Evolutionary conservation across 2,113 vertebrate species (phyloP).

Genomic region (Octodon degus): DNA sequence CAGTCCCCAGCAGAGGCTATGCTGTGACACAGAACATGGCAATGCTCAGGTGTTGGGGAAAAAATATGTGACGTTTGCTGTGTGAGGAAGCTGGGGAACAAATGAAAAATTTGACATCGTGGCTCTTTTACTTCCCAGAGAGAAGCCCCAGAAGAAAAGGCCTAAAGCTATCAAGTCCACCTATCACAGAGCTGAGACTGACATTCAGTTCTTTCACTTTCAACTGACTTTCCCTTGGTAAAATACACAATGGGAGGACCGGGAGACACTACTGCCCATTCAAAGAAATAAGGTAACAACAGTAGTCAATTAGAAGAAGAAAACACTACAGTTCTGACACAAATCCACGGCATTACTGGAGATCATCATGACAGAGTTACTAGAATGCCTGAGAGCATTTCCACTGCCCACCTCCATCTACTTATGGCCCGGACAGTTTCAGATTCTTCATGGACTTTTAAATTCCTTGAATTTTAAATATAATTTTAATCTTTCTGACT

Average conservation of each 20-base stretch:
- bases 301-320: not conserved
- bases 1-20: not conserved
- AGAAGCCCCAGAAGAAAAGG: not conserved
- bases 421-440: not conserved
- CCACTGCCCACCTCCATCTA: not conserved
- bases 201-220: not conserved
- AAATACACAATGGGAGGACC: not conserved
- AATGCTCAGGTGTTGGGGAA: not conserved
- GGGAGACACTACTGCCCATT: not conserved
- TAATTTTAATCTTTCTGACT: not conserved
- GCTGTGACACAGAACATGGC: rapidly evolving
- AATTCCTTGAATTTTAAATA: not conserved
- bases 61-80: not conserved
- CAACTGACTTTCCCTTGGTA: not conserved
- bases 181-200: not conserved
- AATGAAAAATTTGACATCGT: no score
- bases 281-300: not conserved
- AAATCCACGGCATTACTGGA: not conserved
- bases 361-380: rapidly evolving
- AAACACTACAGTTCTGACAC: not conserved
- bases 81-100: not conserved
- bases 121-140: not conserved
- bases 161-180: no score
- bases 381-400: not conserved
- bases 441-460: not conserved